Evolutionary conservation across 2,888 invertebrate species (phyloP).

Genomic region (Metellina segmentata): DNA sequence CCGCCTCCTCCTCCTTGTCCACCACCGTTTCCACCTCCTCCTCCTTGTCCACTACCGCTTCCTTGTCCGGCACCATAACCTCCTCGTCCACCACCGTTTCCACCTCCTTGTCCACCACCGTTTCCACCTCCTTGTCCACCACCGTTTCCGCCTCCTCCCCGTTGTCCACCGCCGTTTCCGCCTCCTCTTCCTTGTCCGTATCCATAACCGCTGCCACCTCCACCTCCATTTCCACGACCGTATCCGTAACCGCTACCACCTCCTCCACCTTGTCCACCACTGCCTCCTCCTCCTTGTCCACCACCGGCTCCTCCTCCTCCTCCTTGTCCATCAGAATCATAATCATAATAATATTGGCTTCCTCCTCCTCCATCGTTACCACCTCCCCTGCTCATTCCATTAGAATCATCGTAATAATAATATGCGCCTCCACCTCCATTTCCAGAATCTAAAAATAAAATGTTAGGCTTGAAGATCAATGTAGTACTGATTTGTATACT

Average conservation of each 20-base stretch:
- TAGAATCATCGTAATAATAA: too few relatives aligned
- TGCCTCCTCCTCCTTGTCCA: background rate
- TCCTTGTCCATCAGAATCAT: background rate
- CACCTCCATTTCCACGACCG: conserved; percentile 10
- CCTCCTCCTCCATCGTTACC: background rate
- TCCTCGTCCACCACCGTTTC: conserved; percentile 22
- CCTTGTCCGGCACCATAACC: conserved; percentile 48
- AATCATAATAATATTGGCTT: too few relatives aligned
- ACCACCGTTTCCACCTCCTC: background rate
- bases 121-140: background rate
- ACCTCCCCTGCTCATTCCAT: background rate
- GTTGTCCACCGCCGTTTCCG: conserved; percentile 8
- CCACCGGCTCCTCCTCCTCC: background rate
- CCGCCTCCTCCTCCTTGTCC: conserved; percentile 31
- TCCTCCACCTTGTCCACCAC: background rate
- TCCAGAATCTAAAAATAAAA: too few relatives aligned
- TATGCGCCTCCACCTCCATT: background rate
- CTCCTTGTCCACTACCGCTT: conserved; percentile 17
- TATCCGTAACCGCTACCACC: conserved; percentile 14
- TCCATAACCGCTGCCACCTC: conserved; percentile 10
- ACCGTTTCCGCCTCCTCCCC: conserved; percentile 21
- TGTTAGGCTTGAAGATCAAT: too few relatives aligned
- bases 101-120: conserved; percentile 32
- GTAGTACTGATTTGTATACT: too few relatives aligned
- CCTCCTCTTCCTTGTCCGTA: background rate